Base-by-base conservation (phyloP, 2,888 invertebrate genomes). In the Leucophenga maculata region DNA sequence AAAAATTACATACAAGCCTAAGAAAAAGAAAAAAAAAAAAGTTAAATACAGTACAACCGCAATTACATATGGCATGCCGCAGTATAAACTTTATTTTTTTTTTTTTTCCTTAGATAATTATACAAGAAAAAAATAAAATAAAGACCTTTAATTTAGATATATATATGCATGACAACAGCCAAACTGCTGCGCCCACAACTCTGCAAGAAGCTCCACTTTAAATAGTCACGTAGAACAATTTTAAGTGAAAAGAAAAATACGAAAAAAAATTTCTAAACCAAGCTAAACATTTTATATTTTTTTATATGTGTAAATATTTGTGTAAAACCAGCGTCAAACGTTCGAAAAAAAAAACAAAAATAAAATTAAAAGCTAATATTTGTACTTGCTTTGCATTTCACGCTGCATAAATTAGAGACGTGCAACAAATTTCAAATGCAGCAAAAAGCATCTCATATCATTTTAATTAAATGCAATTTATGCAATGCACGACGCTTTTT, bases 311-410 rank as follows among this genome's bases (percentile, higher is more conserved):
- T 39, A 39, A 39, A 26, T 26, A 26, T 26, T 26, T 26, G 26
- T 26, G 26, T 26, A 26, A 26, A 26, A 39, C 39, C 3, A 39
- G 39, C 39, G 9, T 8, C 39, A 39, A 3, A 26, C 26, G 26
- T 26, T 26, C 4, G 26, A 39, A 39, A 39, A 39, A 39, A 6
- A 39, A 39, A 39, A 39, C 8, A 39, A 39, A 39, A 39, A 39
- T 39, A 39, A 39, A 39, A 39, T 39, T 39, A 39, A 50, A 50
- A 50, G 16, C 18, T 50, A 83, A 80, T 84, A 83, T 78, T 82
- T 77, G 75, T 82, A 83, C 85, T 84, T 82, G 84, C 74, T 77
- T 79, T 81, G 82, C 82, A 84, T 85, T 84, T 84, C 82, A 85
- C 85, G 82, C 84, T 78, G 80, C 78, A 84, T 84, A 85, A 84